Evolutionary conservation across 1,140 invertebrate species (phyloP).

Genomic region (Semibalanus balanoides): DNA sequence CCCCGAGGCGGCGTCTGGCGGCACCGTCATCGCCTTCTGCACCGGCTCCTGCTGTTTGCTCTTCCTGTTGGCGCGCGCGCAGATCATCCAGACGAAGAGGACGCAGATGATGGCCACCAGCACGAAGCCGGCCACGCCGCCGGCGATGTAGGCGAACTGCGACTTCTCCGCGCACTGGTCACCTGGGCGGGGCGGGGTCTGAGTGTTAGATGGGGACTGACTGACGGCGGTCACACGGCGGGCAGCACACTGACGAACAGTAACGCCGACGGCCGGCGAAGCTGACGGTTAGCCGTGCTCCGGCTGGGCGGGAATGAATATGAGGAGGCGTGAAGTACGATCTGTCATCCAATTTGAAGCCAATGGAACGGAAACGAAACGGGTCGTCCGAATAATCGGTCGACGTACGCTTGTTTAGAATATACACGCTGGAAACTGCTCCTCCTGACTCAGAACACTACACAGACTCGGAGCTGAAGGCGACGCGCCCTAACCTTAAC

Average conservation of each 20-base stretch:
- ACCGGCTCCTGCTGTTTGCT: constrained; percentile 8
- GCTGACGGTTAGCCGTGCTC: neutral
- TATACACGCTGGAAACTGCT: too few species aligned
- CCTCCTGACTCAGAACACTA: too few species aligned
- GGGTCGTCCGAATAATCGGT: too few species aligned
- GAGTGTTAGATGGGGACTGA: neutral
- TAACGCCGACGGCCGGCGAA: neutral
- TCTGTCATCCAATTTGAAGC: neutral
- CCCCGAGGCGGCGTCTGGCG: constrained; percentile 14
- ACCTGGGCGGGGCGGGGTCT: neutral
- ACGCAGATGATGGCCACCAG: constrained; percentile 83
- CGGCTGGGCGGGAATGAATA: neutral
- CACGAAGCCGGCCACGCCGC: constrained; percentile 78
- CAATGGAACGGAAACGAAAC: too few species aligned
- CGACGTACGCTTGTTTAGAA: too few species aligned
- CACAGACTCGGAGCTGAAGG: too few species aligned
- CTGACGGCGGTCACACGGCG: neutral
- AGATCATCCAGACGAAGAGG: constrained; percentile 92
- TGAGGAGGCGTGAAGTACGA: neutral
- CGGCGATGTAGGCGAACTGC: constrained; percentile 85
- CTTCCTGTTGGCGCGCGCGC: constrained; percentile 43
- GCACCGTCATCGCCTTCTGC: neutral
- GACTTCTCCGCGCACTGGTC: constrained; percentile 30
- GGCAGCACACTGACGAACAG: neutral
- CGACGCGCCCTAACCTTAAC: too few species aligned